Conservation (phyloP, 2,113 vertebrate genomes). For the Mus pahari region DNA sequence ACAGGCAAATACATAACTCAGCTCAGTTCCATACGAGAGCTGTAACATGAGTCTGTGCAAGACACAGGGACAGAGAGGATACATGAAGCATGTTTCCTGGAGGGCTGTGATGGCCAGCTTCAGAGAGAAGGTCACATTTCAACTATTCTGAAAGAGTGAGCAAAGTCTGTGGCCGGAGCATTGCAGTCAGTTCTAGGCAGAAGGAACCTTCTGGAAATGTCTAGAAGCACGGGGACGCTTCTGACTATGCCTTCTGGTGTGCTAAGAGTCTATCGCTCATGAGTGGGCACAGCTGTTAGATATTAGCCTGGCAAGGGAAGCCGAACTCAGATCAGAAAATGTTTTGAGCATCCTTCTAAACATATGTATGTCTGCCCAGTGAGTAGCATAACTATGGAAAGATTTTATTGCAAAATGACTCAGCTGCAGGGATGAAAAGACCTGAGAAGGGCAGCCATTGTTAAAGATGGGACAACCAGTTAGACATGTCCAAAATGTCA, state of each 20-base stretch:
- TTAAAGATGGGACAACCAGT: constrained; percentile 11
- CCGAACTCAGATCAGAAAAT: not conserved
- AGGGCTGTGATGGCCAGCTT: not conserved
- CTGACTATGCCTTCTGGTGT: not conserved
- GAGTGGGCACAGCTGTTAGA: not conserved
- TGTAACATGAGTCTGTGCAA: not conserved
- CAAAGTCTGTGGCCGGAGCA: not conserved
- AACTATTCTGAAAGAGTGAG: constrained; percentile 9
- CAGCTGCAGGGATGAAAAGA: not conserved
- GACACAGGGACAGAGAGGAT: not conserved
- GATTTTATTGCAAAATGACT: constrained; percentile 58
- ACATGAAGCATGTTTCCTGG: not conserved
- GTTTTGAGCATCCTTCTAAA: constrained; percentile 35
- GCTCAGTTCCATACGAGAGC: not conserved
- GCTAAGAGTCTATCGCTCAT: not conserved
- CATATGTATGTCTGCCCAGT: not conserved
- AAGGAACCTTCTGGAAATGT: not conserved
- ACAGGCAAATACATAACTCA: not conserved
- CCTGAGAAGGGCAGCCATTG: not conserved
- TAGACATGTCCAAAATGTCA: constrained; percentile 26
- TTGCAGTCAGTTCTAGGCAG: not conserved
- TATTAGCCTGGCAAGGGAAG: not conserved
- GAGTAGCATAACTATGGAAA: constrained; percentile 31
- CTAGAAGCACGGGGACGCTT: not conserved
- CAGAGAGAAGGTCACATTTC: not conserved